Conservation (phyloP, 2,113 vertebrate species). For the Enhydra lutris region DNA sequence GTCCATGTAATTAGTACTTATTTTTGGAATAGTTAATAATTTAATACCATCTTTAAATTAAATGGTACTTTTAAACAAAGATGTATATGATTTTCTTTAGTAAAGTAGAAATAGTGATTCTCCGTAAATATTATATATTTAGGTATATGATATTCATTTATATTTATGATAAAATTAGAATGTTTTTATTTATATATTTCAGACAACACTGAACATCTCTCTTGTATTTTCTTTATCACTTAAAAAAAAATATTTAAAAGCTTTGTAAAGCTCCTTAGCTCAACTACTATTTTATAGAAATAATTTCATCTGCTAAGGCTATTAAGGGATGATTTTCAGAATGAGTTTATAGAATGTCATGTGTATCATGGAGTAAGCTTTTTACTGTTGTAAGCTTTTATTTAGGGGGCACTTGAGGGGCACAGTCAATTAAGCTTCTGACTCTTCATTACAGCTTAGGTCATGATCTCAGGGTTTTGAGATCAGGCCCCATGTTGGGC, state of each 20-base stretch:
- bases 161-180: background rate
- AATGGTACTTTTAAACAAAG: background rate
- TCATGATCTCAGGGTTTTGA: background rate
- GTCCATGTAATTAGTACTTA: background rate
- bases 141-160: background rate
- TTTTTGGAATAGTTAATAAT: background rate
- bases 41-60: background rate
- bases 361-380: background rate
- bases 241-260: background rate
- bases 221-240: background rate
- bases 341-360: background rate
- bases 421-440: background rate
- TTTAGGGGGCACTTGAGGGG: background rate
- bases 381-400: background rate
- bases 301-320: background rate
- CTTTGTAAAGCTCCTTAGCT: background rate
- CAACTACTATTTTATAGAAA: background rate
- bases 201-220: background rate
- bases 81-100: background rate
- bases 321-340: slow-evolving; percentile 19
- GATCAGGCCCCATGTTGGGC: background rate
- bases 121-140: background rate
- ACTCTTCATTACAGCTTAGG: background rate
- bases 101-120: background rate
- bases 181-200: background rate